Base-by-base conservation (phyloP, 2,113 vertebrate species). In the Chionis minor region DNA sequence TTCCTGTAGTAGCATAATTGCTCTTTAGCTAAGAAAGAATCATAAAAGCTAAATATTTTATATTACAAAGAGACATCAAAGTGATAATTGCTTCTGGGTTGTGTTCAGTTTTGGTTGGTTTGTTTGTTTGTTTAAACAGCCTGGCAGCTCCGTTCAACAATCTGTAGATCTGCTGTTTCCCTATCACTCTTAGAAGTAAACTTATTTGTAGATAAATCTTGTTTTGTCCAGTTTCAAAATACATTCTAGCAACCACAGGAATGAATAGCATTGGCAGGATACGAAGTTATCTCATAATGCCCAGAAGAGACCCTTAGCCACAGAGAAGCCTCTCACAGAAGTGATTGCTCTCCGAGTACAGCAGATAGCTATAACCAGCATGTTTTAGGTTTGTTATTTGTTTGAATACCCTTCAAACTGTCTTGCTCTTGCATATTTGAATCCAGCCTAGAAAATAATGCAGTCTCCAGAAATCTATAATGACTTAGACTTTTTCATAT, bases 21-120 rank as follows among this genome's bases (percentile, higher is more conserved):
- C 52, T 94, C 59, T 88, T 94, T 71, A 94, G 59, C 83, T 81
- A 91, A 94, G 30, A 78, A 83, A 62, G 32, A 74, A 83, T 51
- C 32, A 45, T 78, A 90, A 83, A 91, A 85, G 12, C 28, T 56
- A 35, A 75, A 93, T 38, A 88, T 80, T 79, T 74, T 63, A 38
- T 66, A 33, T 45, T 90, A 49, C 26, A 71, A 80, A 91, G 59
- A 88, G 85, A 73, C 12, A 78, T 27, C 23, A 72, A 66, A 54
- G 73, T 69, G 66, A 32, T 44, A 33, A 81, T 55, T 90, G 66
- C 35, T 82, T 75, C 19, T 91, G 26, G 15, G 21, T 27, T 80
- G 40, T 73, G 44, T 81, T 92, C 81, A 62, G 24, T 44, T 86
- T 86, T 27, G 20, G 32, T 73, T 78, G 20, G 32, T 73, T 78